Conservation (phyloP, 2,888 invertebrate species). For the Amblyteles armatorius region DNA sequence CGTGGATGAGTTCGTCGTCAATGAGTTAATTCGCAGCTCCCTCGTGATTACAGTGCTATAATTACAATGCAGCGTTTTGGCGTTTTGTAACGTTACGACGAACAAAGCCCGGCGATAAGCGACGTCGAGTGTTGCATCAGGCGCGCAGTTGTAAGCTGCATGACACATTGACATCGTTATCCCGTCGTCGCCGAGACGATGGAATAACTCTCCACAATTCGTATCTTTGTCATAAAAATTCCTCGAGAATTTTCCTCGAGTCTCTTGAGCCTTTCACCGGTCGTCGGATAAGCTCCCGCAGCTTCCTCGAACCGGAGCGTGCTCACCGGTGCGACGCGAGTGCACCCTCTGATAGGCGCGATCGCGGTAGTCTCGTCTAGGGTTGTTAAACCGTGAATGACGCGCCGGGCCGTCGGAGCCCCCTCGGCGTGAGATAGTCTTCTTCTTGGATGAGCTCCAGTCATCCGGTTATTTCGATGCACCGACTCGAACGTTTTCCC, state of each 20-base stretch:
- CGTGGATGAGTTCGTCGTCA: background rate
- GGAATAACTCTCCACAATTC: background rate
- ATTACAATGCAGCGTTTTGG: background rate
- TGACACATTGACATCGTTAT: slow-evolving; percentile 39
- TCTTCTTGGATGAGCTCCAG: slow-evolving; percentile 76
- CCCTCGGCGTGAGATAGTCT: slow-evolving; percentile 68
- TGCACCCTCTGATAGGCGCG: slow-evolving; percentile 35
- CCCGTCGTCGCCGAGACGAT: slow-evolving; percentile 10
- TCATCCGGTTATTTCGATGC: slow-evolving; percentile 76
- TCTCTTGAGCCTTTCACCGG: slow-evolving; percentile 12
- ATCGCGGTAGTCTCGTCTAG: slow-evolving; percentile 29
- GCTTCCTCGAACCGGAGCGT: background rate
- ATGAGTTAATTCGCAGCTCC: slow-evolving; percentile 4
- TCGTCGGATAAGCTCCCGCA: slow-evolving; percentile 15
- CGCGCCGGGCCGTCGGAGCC: slow-evolving; percentile 52
- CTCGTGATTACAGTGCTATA: slow-evolving; percentile 11
- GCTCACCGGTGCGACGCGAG: slow-evolving; percentile 14
- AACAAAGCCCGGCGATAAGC: slow-evolving; percentile 10
- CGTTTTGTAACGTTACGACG: slow-evolving; percentile 6
- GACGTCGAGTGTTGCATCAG: slow-evolving; percentile 20
- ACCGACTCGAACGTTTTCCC: slow-evolving; percentile 52
- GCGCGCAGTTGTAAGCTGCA: background rate
- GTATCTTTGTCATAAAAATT: slow-evolving; percentile 18
- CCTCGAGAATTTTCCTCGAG: slow-evolving; percentile 15
- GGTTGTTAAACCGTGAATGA: slow-evolving; percentile 69